Evolutionary conservation across 1,140 invertebrate species (phyloP).

Genomic region (Bursaphelenchus mucronatus): DNA sequence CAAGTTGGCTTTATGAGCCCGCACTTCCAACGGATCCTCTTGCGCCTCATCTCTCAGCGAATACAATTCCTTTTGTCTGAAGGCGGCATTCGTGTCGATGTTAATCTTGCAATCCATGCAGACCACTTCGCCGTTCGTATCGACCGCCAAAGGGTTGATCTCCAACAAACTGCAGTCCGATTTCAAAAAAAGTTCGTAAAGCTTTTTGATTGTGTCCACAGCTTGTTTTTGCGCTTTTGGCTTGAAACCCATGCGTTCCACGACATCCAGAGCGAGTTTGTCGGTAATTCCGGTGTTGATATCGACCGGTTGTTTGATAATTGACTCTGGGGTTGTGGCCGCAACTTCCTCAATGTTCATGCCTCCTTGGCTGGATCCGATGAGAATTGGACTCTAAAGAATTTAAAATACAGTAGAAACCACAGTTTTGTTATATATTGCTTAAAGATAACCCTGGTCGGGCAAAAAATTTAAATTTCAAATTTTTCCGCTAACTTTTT

Average conservation of each 20-base stretch:
- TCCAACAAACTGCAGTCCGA: conserved; percentile 95
- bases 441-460: no score
- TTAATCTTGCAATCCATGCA: conserved; percentile 96
- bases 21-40: conserved; percentile 69
- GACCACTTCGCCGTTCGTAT: conserved; percentile 79
- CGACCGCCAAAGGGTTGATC: conserved; percentile 97
- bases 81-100: conserved; percentile 96
- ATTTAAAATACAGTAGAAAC: no score
- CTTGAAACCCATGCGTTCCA: conserved; percentile 64
- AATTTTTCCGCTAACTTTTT: no score
- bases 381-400: conserved; percentile 72
- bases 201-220: conserved; percentile 77
- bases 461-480: no score
- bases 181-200: conserved; percentile 85
- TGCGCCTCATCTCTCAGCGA: no score
- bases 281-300: conserved; percentile 76
- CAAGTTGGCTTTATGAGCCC: conserved; percentile 80
- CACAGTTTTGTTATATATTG: no score
- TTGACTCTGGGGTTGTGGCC: conserved; percentile 80
- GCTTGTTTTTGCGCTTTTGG: conserved; percentile 72
- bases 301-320: conserved; percentile 80
- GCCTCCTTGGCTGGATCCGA: conserved; percentile 85
- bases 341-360: conserved; percentile 97
- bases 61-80: conserved; percentile 71
- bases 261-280: conserved; percentile 56